Evolutionary conservation across 1,140 invertebrate genomes (phyloP).

Genomic region (Sweltsa coloradensis): DNA sequence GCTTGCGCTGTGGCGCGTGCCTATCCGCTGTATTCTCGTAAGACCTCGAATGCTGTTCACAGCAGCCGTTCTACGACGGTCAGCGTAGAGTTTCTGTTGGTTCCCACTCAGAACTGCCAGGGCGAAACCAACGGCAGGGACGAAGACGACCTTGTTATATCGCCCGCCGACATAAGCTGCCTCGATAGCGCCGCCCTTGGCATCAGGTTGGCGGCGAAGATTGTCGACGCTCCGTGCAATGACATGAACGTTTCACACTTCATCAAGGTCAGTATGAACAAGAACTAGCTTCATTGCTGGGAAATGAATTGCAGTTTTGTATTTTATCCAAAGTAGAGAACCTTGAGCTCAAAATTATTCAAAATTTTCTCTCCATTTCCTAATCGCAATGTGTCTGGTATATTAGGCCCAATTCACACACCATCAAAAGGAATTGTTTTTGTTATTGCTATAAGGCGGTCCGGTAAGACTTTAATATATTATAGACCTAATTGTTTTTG

Average conservation of each 20-base stretch:
- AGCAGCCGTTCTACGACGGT: slow-evolving; percentile 25
- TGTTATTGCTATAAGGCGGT: too few relatives aligned
- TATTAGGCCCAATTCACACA: too few relatives aligned
- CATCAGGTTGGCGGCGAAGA: slow-evolving; percentile 59
- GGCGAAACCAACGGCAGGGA: background rate
- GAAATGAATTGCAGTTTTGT: too few relatives aligned
- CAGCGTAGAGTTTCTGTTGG: slow-evolving; percentile 47
- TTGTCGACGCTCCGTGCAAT: slow-evolving; percentile 74
- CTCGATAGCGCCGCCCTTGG: slow-evolving; percentile 45
- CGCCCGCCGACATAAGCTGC: slow-evolving; percentile 43
- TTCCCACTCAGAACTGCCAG: slow-evolving; percentile 15
- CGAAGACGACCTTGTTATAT: slow-evolving; percentile 26
- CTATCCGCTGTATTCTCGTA: slow-evolving; percentile 58
- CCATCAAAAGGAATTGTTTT: too few relatives aligned
- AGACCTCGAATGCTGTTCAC: slow-evolving; percentile 31
- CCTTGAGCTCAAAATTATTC: too few relatives aligned
- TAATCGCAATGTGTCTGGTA: too few relatives aligned
- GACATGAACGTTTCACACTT: slow-evolving; percentile 75
- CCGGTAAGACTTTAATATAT: too few relatives aligned
- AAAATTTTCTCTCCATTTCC: too few relatives aligned
- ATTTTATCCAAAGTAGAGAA: too few relatives aligned
- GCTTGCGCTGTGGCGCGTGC: slow-evolving; percentile 69
- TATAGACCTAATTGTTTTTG: too few relatives aligned
- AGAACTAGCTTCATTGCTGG: too few relatives aligned
- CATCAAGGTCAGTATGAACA: too few relatives aligned